Percentiles rank a stretch among this genome's conserved stretches.
These are phyloP conservation scores for Eupeodes latifasciatus DNA, from an alignment of 2,888 invertebrate species.

Conservation along the genomic window DNA sequence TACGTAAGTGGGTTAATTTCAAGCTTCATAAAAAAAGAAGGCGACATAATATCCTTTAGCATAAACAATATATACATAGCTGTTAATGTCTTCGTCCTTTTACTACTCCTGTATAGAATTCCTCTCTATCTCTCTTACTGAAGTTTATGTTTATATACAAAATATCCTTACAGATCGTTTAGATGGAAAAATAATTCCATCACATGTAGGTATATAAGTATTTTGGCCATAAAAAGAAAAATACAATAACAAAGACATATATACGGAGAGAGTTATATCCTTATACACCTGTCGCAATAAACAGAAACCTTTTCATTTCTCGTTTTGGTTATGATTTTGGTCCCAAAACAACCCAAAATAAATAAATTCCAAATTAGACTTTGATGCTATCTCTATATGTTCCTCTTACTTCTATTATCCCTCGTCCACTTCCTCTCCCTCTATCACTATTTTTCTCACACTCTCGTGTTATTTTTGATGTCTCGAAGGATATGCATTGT, in stretches of 20 bases:
- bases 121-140: too few relatives aligned
- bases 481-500: constrained; percentile 14
- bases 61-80: background rate
- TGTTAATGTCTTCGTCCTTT: constrained; percentile 12
- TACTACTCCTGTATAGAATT: background rate
- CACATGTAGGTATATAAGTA: background rate
- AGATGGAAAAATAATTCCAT: constrained; percentile 23
- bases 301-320: background rate
- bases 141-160: too few relatives aligned
- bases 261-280: too few relatives aligned
- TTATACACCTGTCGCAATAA: constrained; percentile 22
- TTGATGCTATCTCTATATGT: constrained; percentile 43
- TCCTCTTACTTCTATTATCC: background rate
- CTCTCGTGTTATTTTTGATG: background rate
- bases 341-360: constrained; percentile 45
- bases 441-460: too few relatives aligned
- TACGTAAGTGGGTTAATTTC: constrained; percentile 23
- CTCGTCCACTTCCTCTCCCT: background rate
- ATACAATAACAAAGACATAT: constrained; percentile 7
- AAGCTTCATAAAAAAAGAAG: constrained; percentile 8
- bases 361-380: constrained; percentile 60
- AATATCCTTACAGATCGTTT: background rate
- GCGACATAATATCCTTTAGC: background rate
- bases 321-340: background rate
- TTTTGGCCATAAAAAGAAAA: background rate